Evolutionary conservation across 1,140 invertebrate genomes (phyloP).

Genomic region (Leptinotarsa texana): DNA sequence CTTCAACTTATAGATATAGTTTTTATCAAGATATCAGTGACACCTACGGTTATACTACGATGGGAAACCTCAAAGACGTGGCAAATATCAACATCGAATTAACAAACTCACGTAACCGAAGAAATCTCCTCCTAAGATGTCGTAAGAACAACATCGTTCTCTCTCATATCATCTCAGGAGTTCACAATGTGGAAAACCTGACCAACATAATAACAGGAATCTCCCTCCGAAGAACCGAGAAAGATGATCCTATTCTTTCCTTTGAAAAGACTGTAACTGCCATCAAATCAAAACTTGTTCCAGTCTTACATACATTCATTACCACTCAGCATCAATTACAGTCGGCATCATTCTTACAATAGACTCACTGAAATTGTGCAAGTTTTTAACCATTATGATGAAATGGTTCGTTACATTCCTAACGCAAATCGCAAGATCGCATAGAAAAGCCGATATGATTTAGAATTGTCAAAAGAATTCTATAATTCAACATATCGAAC

Average conservation of each 20-base stretch:
- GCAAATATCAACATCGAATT: conserved; percentile 15
- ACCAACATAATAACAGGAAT: background rate
- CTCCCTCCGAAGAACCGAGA: background rate
- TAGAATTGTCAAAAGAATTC: no score
- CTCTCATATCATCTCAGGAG: background rate
- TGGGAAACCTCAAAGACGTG: background rate
- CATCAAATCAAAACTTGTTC: background rate
- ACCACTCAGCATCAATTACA: background rate
- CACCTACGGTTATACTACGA: background rate
- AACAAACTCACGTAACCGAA: background rate
- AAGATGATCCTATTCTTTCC: background rate
- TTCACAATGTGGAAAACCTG: background rate
- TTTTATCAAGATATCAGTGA: conserved; percentile 11
- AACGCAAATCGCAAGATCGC: no score
- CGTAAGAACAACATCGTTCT: background rate
- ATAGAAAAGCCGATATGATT: no score
- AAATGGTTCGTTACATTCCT: no score
- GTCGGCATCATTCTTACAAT: background rate
- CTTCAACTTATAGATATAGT: background rate
- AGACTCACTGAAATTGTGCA: no score
- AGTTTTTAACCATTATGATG: no score
- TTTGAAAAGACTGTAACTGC: background rate
- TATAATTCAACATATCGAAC: no score
- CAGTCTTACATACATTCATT: background rate
- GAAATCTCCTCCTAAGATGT: background rate